Conservation (phyloP, 2,888 invertebrate species). For the Scaptodrosophila latifasciaeformis region DNA sequence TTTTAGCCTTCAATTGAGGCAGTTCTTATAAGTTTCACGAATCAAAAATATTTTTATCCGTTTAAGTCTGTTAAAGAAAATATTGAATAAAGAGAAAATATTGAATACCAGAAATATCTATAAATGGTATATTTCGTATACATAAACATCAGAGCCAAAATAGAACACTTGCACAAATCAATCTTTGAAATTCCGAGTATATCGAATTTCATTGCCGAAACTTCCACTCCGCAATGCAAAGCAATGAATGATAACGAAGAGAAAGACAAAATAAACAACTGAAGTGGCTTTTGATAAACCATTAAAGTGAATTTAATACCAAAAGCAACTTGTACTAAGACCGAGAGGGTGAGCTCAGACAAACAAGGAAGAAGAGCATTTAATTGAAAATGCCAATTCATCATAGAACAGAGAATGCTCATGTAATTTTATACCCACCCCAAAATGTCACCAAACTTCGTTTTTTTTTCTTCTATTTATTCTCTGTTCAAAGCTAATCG, state of each 20-base stretch:
- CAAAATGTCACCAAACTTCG: no score
- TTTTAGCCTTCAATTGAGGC: no score
- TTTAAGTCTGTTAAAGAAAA: no score
- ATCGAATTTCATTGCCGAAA: constrained; percentile 32
- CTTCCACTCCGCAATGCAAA: constrained; percentile 23
- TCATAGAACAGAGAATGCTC: constrained; percentile 38
- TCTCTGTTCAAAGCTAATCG: constrained; percentile 48
- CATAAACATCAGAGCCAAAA: not conserved
- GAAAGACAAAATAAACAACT: constrained; percentile 51
- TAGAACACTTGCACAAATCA: constrained; percentile 27
- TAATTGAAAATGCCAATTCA: constrained; percentile 72
- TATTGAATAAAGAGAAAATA: no score
- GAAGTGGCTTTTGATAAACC: constrained; percentile 72
- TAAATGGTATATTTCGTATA: no score
- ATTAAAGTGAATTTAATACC: constrained; percentile 64
- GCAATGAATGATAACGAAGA: constrained; percentile 21
- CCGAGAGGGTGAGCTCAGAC: constrained; percentile 25
- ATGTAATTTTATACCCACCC: constrained; percentile 50
- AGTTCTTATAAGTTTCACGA: no score
- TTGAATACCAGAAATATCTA: no score
- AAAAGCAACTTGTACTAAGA: constrained; percentile 25
- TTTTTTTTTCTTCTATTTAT: constrained; percentile 30
- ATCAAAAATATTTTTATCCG: no score
- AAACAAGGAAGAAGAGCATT: constrained; percentile 45
- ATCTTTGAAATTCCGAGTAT: constrained; percentile 27